These are phyloP conservation scores for Eristalis tenax DNA, from an alignment of 2,888 invertebrate species.

Conservation along the genomic window DNA sequence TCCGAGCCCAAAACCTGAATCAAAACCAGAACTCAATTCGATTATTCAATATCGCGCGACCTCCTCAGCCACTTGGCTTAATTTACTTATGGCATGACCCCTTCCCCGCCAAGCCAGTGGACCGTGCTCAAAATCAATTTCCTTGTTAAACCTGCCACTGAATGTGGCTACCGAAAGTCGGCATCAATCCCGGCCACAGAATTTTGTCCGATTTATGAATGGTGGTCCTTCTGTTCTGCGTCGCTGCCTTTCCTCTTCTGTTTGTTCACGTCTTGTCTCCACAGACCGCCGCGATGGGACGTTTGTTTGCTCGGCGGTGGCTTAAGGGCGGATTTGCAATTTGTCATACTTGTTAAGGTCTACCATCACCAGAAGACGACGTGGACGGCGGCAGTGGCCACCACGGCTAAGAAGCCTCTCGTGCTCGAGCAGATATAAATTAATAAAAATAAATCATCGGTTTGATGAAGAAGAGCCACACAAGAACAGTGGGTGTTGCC, in stretches of 20 bases:
- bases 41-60: conserved; percentile 66
- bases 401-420: conserved; percentile 22
- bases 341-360: conserved; percentile 71
- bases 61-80: conserved; percentile 62
- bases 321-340: conserved; percentile 72
- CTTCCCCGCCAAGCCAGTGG: conserved; percentile 34
- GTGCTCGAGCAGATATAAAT: conserved; percentile 61
- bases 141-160: conserved; percentile 70
- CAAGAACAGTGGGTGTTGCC: conserved; percentile 71
- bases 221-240: conserved; percentile 33
- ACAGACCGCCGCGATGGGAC: conserved; percentile 30
- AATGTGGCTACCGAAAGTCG: conserved; percentile 69
- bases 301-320: conserved; percentile 46
- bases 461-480: conserved; percentile 68
- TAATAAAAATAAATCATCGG: conserved; percentile 71
- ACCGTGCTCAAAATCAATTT: conserved; percentile 69
- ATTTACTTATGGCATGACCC: conserved; percentile 70
- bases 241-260: conserved; percentile 47
- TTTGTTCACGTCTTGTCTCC: conserved; percentile 60
- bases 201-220: conserved; percentile 63
- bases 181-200: conserved; percentile 44
- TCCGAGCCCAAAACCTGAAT: not conserved
- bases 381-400: not conserved
- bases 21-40: conserved; percentile 41
- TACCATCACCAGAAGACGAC: conserved; percentile 12